phyloP scores from a whole-genome alignment of 2,113 vertebrate genomes.

The Trinectes maculatus region DNA sequence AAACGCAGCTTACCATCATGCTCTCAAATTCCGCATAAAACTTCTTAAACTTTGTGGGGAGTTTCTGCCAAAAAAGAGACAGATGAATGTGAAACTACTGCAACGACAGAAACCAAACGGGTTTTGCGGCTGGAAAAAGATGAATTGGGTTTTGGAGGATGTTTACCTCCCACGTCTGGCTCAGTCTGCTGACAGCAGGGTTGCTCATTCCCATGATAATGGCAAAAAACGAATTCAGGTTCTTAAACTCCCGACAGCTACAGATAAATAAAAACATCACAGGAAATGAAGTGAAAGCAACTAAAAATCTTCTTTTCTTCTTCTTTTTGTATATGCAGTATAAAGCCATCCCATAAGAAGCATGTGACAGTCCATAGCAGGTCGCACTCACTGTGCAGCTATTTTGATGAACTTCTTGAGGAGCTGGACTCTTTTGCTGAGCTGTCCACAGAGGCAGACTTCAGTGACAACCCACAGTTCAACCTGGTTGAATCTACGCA shows the following conservation, averaged over 20 bases:
- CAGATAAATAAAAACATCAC: constrained; percentile 48
- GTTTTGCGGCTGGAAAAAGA: not conserved
- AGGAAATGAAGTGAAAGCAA: not conserved
- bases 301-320: not conserved
- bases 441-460: constrained; percentile 93
- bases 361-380: too few relatives aligned
- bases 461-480: constrained; percentile 98
- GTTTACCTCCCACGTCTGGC: constrained; percentile 96
- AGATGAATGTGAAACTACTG: not conserved
- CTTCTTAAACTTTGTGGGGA: constrained; percentile 99
- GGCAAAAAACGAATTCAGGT: constrained; percentile 97
- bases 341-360: too few relatives aligned
- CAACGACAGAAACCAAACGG: not conserved
- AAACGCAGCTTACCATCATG: constrained; percentile 90
- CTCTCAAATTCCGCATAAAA: constrained; percentile 99
- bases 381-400: constrained; percentile 92
- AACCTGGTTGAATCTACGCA: constrained; percentile 97
- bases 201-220: constrained; percentile 99
- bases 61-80: constrained; percentile 87
- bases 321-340: not conserved
- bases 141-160: not conserved
- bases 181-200: constrained; percentile 93
- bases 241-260: constrained; percentile 98
- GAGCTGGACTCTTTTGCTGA: constrained; percentile 97
- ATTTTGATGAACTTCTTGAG: constrained; percentile 99